These are phyloP conservation scores for Monomorium pharaonis DNA, from an alignment of 1,140 invertebrate genomes.

Conservation along the genomic window DNA sequence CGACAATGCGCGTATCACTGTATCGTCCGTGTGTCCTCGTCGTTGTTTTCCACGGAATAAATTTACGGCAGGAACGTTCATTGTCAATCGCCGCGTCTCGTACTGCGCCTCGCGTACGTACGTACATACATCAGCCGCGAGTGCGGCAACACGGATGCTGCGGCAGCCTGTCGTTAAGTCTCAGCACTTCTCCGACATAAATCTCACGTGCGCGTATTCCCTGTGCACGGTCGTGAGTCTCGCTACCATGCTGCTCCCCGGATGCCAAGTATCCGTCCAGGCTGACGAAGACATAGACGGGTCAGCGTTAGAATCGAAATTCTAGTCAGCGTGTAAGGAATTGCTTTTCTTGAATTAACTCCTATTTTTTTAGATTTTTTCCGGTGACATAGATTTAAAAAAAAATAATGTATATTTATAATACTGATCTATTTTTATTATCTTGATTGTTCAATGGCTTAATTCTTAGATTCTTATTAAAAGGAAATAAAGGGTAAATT, in stretches of 20 bases:
- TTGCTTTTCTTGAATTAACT: neutral
- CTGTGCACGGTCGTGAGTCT: neutral
- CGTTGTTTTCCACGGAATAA: conserved; percentile 60
- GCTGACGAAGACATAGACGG: neutral
- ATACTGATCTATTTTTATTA: too few species aligned
- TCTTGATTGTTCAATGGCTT: too few species aligned
- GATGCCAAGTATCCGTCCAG: neutral
- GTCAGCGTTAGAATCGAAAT: neutral
- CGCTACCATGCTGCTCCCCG: neutral
- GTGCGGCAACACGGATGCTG: conserved; percentile 9
- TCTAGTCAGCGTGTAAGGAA: neutral
- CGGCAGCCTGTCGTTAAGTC: conserved; percentile 40
- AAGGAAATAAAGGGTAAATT: too few species aligned
- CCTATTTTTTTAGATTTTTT: too few species aligned
- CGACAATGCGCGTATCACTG: conserved; percentile 24
- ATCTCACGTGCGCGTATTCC: conserved; percentile 33
- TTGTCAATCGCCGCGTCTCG: conserved; percentile 46
- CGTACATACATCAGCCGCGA: conserved; percentile 3
- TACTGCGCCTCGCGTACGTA: neutral
- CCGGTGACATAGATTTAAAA: too few species aligned
- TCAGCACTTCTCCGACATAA: conserved; percentile 40
- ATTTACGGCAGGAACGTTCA: conserved; percentile 49
- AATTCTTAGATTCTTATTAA: too few species aligned
- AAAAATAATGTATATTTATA: too few species aligned
- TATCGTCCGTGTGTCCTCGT: conserved; percentile 4